Percentiles rank a stretch among this genome's conserved stretches.
Evolutionary conservation across 2,888 invertebrate genomes (phyloP).

Genomic region (Itoplectis maculator): DNA sequence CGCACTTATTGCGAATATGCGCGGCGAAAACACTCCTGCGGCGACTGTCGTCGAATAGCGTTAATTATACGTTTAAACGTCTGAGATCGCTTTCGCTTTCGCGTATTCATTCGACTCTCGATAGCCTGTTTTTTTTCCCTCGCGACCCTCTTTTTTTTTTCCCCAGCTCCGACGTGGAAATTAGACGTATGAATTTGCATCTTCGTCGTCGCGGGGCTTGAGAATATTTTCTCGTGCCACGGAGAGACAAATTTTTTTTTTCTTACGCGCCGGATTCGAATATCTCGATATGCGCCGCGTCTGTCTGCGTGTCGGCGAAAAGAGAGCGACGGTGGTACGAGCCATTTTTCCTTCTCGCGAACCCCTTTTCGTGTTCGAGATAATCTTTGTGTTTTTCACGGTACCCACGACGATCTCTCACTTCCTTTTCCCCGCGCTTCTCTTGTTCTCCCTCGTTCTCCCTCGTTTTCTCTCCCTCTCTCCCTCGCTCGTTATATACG

Average conservation of each 20-base stretch:
- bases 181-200: not conserved
- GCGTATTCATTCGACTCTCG: not conserved
- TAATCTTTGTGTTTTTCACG: constrained; percentile 64
- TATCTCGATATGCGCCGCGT: too few relatives aligned
- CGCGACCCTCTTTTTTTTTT: not conserved
- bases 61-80: not conserved
- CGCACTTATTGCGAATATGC: not conserved
- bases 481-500: constrained; percentile 7
- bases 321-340: constrained; percentile 12
- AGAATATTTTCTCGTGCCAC: too few relatives aligned
- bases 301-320: too few relatives aligned
- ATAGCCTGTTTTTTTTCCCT: not conserved
- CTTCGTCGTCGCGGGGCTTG: too few relatives aligned
- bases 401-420: constrained; percentile 45
- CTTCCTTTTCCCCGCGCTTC: constrained; percentile 23
- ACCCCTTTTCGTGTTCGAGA: constrained; percentile 30
- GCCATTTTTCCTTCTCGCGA: constrained; percentile 37
- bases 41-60: not conserved
- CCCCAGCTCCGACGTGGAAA: not conserved
- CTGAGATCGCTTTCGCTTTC: not conserved
- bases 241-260: too few relatives aligned
- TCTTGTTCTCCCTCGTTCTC: not conserved
- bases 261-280: too few relatives aligned
- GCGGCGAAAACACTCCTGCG: not conserved
- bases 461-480: constrained; percentile 27